phyloP scores from a whole-genome alignment of 2,888 invertebrate genomes.

The Pandemis heparana region DNA sequence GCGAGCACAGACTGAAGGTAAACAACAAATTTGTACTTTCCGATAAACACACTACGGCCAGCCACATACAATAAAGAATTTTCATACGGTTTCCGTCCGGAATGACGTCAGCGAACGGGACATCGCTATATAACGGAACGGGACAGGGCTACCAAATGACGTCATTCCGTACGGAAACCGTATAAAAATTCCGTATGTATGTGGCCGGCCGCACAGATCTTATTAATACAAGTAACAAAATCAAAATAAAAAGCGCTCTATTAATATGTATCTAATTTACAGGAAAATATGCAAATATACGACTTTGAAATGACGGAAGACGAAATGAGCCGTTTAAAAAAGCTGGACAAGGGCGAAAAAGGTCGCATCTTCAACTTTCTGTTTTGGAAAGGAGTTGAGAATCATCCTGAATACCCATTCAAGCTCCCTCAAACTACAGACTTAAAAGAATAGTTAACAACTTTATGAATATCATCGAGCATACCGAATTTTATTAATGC shows the following conservation, averaged over 20 bases:
- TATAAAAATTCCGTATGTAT: no score
- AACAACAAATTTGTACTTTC: neutral
- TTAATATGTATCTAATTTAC: slow-evolving; percentile 27
- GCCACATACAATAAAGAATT: no score
- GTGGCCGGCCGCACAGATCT: no score
- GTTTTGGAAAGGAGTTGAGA: slow-evolving; percentile 88
- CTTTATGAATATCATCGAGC: neutral
- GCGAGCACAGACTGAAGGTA: slow-evolving; percentile 87
- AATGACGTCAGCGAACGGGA: no score
- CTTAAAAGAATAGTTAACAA: neutral
- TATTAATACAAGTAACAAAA: no score
- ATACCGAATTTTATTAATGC: neutral
- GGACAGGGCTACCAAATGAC: no score
- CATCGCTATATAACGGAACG: no score
- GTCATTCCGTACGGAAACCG: no score
- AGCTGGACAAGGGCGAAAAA: slow-evolving; percentile 86
- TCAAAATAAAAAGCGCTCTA: no score
- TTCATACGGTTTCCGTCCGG: no score
- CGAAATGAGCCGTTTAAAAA: slow-evolving; percentile 83
- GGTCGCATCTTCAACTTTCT: slow-evolving; percentile 90
- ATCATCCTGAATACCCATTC: slow-evolving; percentile 90
- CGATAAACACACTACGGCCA: neutral
- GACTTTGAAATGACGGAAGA: slow-evolving; percentile 86
- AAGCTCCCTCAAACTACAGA: slow-evolving; percentile 46
- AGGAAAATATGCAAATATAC: slow-evolving; percentile 89